Conservation (phyloP, 2,888 invertebrate genomes). For the Drosophila paranaensis region DNA sequence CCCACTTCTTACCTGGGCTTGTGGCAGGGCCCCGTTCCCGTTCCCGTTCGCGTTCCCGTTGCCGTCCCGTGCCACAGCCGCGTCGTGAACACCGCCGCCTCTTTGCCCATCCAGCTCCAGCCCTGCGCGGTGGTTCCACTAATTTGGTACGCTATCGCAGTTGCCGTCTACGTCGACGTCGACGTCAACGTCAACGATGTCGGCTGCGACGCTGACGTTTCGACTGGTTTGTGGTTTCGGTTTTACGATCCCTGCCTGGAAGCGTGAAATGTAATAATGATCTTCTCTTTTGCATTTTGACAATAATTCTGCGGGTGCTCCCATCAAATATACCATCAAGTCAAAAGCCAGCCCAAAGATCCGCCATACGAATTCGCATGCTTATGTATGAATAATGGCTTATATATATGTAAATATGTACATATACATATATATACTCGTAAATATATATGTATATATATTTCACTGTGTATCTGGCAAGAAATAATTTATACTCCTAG, state of each 20-base stretch:
- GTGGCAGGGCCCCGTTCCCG: slow-evolving; percentile 38
- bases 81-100: slow-evolving; percentile 10
- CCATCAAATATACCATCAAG: slow-evolving; percentile 31
- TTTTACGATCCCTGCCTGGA: slow-evolving; percentile 63
- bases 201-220: slow-evolving; percentile 35
- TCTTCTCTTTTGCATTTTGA: slow-evolving; percentile 77
- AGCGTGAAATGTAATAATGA: slow-evolving; percentile 76
- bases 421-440: not conserved
- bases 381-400: not conserved
- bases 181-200: slow-evolving; percentile 26
- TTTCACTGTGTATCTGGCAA: not conserved
- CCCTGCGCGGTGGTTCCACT: slow-evolving; percentile 69
- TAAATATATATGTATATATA: not conserved
- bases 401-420: not conserved
- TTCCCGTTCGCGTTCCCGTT: not conserved
- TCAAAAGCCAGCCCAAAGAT: slow-evolving; percentile 11
- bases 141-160: slow-evolving; percentile 77
- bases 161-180: slow-evolving; percentile 23
- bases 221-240: slow-evolving; percentile 67
- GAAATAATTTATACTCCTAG: not conserved
- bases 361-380: slow-evolving; percentile 21
- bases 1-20: slow-evolving; percentile 56
- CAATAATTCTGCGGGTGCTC: slow-evolving; percentile 75
- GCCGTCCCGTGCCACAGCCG: slow-evolving; percentile 11
- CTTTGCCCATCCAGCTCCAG: slow-evolving; percentile 33